A percentile compares a stretch with the other conserved stretches of the same genome.
Conservation (phyloP, 2,888 invertebrate genomes). For the Rhorus exstirpatorius region DNA sequence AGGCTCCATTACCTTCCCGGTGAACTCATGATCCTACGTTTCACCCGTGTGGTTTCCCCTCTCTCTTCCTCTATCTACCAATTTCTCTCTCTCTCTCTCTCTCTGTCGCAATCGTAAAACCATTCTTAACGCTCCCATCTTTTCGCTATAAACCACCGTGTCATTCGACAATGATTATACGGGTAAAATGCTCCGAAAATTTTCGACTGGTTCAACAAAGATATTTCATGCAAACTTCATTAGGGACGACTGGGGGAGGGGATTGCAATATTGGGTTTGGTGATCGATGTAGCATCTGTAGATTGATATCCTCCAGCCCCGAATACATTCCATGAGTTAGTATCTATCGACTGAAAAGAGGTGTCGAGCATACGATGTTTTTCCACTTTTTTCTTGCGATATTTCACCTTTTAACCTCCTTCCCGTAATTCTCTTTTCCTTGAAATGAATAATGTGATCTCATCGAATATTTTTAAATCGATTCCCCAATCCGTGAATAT, state of each 20-base stretch:
- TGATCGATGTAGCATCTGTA: too few species aligned
- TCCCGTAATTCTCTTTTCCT: too few species aligned
- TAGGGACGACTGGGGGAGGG: neutral
- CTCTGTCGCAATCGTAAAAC: slow-evolving; percentile 8
- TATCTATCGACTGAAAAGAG: too few species aligned
- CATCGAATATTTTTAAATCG: too few species aligned
- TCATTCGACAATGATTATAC: slow-evolving; percentile 25
- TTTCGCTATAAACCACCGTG: slow-evolving; percentile 31
- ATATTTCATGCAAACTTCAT: slow-evolving; percentile 25
- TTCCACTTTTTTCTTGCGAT: too few species aligned
- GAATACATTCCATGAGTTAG: too few species aligned
- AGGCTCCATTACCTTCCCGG: slow-evolving; percentile 80
- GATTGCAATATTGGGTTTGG: neutral
- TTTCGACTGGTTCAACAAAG: slow-evolving; percentile 6
- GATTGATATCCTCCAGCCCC: too few species aligned
- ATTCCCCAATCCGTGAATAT: too few species aligned
- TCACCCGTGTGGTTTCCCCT: slow-evolving; percentile 64
- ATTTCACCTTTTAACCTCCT: too few species aligned
- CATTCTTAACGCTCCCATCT: slow-evolving; percentile 44
- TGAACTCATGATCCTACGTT: slow-evolving; percentile 75
- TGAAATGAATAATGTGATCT: too few species aligned
- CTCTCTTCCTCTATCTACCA: slow-evolving; percentile 45
- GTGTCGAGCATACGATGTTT: too few species aligned
- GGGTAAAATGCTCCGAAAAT: neutral
- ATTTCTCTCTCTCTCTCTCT: slow-evolving; percentile 33